phyloP scores from a whole-genome alignment of 2,888 invertebrate genomes.

The Atrina japonica region DNA sequence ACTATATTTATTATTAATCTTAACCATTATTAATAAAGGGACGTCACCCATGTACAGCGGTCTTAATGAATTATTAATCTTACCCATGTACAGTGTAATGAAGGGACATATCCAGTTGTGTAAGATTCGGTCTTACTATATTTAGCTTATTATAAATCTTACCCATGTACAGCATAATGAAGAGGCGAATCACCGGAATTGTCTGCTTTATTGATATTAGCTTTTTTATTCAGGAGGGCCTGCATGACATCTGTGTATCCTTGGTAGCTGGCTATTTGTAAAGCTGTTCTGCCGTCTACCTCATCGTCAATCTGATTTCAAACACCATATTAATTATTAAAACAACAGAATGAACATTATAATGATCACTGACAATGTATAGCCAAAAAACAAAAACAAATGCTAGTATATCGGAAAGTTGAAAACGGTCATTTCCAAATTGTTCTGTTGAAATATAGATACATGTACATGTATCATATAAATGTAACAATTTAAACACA shows the following conservation, averaged over 20 bases:
- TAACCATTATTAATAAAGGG: too few relatives aligned
- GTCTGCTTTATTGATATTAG: conserved; percentile 52
- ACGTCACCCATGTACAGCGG: too few relatives aligned
- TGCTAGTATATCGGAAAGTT: too few relatives aligned
- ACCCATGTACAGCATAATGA: conserved; percentile 55
- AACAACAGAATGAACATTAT: background rate
- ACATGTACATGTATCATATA: too few relatives aligned
- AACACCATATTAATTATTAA: too few relatives aligned
- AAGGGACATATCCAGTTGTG: too few relatives aligned
- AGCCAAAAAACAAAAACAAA: background rate
- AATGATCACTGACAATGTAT: background rate
- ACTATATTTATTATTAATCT: too few relatives aligned
- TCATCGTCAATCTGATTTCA: conserved; percentile 26
- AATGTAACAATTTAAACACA: too few relatives aligned
- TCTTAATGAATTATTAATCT: too few relatives aligned
- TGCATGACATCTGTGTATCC: conserved; percentile 52
- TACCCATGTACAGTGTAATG: too few relatives aligned
- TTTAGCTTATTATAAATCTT: conserved; percentile 9
- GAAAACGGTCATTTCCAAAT: too few relatives aligned
- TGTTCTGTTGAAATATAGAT: too few relatives aligned
- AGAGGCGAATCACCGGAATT: conserved; percentile 55
- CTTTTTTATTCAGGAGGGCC: conserved; percentile 49
- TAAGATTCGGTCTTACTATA: background rate
- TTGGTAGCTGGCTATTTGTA: conserved; percentile 56
- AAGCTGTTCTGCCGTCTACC: conserved; percentile 50